Base-by-base conservation (phyloP, 2,888 invertebrate genomes). In the Salticus scenicus region DNA sequence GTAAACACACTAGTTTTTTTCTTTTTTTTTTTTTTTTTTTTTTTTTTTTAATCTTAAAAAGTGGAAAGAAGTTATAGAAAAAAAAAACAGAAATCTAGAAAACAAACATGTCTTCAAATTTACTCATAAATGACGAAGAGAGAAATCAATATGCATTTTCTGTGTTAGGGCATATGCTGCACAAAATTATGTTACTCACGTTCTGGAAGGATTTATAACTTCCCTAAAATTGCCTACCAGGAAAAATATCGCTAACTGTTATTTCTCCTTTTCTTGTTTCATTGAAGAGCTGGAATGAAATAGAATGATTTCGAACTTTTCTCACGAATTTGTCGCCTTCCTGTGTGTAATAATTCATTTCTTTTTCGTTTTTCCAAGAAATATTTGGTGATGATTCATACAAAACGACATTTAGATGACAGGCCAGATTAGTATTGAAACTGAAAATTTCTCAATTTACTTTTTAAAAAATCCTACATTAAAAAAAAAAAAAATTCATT, bases 291-390 rank as follows among this genome's bases (percentile, higher is more conserved):
- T 2, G 31, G 30, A 30, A 27, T 28, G 63, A 17, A 63, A 57
- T 24, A 24, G 10, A 10, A 14, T 24, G 1, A 2, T 73, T 63
- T 20, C 63, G 33, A 33, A 73, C 57, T 73, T 73, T 37, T 24
- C 14, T 73, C 73, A 73, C 63, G 73, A 73, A 33, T 37, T 37
- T 17, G 37, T 37, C 4, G 7, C 14, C 8, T 66, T 14, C 30
- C 66, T 31, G 1, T 66, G 33, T 30, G 14, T 71, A 17, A 27
- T 73, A 63, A 72, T 72, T 57, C 37, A 14, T 33, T 63, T 57
- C 14, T 63, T 63, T 8, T 37, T 37, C 8, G 8, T 51, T 51
- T 71, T 71, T 28, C 28, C 57, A 5, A 17, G 10, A 47, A 47
- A 47, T 2, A 2, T n/a, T 24, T 2, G 20, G 17, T 24, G 57